A percentile compares a stretch with the other conserved stretches of the same genome.
Conservation (phyloP, 2,888 invertebrate species). For the Coronaproctus castanopsis region DNA sequence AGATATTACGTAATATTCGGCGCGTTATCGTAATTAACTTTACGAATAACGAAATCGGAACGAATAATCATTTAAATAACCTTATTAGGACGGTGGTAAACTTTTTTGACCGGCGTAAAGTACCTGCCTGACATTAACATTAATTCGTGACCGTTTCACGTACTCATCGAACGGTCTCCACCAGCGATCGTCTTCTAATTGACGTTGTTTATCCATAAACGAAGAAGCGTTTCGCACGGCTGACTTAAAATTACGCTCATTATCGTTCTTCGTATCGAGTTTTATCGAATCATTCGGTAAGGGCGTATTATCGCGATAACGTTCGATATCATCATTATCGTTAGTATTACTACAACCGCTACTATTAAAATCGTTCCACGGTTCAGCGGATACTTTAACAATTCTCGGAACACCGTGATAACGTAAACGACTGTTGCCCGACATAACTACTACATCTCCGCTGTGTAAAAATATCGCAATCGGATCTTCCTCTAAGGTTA, state of each 20-base stretch:
- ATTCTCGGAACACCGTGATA: constrained; percentile 92
- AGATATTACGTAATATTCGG: too few species aligned
- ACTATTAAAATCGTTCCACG: constrained; percentile 17
- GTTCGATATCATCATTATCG: neutral
- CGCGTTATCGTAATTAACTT: too few species aligned
- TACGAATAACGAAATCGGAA: too few species aligned
- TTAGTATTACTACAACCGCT: neutral
- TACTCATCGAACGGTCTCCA: constrained; percentile 40
- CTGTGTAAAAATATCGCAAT: constrained; percentile 54
- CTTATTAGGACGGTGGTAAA: too few species aligned
- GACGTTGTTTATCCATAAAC: constrained; percentile 18
- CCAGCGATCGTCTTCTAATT: constrained; percentile 25
- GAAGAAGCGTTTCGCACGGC: neutral
- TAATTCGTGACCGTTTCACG: constrained; percentile 55
- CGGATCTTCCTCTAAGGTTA: constrained; percentile 42
- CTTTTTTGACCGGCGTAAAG: neutral
- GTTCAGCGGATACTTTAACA: constrained; percentile 31
- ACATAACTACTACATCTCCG: constrained; percentile 86
- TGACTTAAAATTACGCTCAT: neutral
- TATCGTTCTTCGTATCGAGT: constrained; percentile 2
- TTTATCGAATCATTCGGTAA: neutral
- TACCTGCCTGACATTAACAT: constrained; percentile 86
- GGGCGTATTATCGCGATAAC: neutral
- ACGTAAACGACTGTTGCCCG: constrained; percentile 55
- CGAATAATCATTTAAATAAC: too few species aligned